A percentile compares a stretch with the other conserved stretches of the same genome.
Evolutionary conservation across 2,888 invertebrate genomes (phyloP).

Genomic region (Melanargia galathea): DNA sequence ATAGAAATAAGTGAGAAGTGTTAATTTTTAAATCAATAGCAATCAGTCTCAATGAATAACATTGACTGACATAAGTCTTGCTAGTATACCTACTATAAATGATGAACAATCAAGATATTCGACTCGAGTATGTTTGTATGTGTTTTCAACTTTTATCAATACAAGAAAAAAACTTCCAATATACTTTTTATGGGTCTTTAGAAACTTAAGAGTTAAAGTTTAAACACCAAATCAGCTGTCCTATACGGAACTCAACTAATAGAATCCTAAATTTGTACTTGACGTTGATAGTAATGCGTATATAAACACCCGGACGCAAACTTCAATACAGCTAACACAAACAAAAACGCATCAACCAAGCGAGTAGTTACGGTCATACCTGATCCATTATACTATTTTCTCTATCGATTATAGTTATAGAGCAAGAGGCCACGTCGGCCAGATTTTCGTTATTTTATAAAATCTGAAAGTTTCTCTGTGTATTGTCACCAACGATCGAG

Average conservation of each 20-base stretch:
- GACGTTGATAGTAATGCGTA: conserved; percentile 58
- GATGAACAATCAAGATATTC: too few relatives aligned
- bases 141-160: background rate
- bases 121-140: too few relatives aligned
- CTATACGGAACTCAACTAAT: conserved; percentile 46
- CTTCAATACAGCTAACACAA: conserved; percentile 56
- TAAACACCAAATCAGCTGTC: conserved; percentile 20
- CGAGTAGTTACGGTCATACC: conserved; percentile 48
- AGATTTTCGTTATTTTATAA: too few relatives aligned
- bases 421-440: background rate
- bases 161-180: background rate
- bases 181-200: background rate
- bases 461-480: too few relatives aligned
- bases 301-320: conserved; percentile 64
- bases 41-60: too few relatives aligned
- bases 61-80: too few relatives aligned
- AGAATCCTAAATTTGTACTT: conserved; percentile 75
- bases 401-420: background rate
- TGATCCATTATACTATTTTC: conserved; percentile 8
- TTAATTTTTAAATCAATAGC: too few relatives aligned
- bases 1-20: too few relatives aligned
- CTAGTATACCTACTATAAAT: too few relatives aligned
- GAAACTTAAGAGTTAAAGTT: conserved; percentile 44
- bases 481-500: too few relatives aligned
- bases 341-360: conserved; percentile 47